Percentiles rank a stretch among this genome's conserved stretches.
phyloP scores from a whole-genome alignment of 1,140 invertebrate species.

The Cepaea nemoralis region DNA sequence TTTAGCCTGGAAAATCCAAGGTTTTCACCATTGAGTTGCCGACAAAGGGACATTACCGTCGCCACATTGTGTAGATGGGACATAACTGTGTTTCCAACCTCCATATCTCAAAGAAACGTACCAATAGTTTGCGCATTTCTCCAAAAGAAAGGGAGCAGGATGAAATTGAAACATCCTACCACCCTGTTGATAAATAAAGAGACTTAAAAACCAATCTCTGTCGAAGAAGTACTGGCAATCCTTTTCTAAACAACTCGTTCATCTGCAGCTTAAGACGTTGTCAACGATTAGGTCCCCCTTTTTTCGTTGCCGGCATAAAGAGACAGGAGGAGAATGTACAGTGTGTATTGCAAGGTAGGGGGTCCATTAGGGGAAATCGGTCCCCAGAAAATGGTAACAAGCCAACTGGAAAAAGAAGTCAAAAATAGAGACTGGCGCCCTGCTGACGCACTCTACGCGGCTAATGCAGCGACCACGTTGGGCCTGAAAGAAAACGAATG shows the following conservation, averaged over 20 bases:
- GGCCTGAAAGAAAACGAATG: background rate
- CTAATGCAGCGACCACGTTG: background rate
- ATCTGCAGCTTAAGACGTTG: background rate
- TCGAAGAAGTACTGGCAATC: no score
- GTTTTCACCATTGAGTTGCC: no score
- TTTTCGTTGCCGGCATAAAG: background rate
- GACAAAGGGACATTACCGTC: no score
- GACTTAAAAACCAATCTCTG: no score
- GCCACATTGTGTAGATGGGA: no score
- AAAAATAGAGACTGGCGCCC: background rate
- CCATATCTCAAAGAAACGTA: no score
- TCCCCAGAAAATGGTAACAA: background rate
- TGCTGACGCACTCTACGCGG: background rate
- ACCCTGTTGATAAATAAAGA: no score
- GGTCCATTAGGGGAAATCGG: background rate
- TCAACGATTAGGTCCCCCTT: background rate
- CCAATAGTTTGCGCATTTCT: no score
- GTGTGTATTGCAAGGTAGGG: conserved; percentile 10
- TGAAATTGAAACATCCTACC: no score
- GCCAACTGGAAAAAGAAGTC: conserved; percentile 8
- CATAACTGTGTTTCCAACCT: no score
- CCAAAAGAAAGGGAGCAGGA: no score
- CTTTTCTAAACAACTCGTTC: background rate
- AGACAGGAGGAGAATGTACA: background rate
- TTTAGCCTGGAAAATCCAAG: no score